Conservation (phyloP, 2,888 invertebrate species). For the Chrysolina oricalcia region DNA sequence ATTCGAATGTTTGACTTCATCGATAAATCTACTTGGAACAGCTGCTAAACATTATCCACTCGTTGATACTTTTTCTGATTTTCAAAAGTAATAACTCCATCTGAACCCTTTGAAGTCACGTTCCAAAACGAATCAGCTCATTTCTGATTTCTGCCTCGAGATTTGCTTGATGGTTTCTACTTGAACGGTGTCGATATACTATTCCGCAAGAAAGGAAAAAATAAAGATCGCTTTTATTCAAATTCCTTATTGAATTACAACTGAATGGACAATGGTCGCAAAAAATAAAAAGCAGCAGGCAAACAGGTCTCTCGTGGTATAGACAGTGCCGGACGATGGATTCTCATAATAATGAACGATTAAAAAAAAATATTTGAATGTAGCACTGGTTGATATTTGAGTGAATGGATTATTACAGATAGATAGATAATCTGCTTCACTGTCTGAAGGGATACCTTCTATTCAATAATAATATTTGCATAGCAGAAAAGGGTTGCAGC, state of each 20-base stretch:
- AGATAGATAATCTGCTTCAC: too few relatives aligned
- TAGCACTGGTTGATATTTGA: too few relatives aligned
- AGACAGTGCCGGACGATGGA: constrained; percentile 1
- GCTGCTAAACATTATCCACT: too few relatives aligned
- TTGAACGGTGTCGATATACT: background rate
- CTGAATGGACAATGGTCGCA: constrained; percentile 47
- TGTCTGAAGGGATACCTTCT: too few relatives aligned
- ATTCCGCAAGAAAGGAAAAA: constrained; percentile 2
- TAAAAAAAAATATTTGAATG: background rate
- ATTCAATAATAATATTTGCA: too few relatives aligned
- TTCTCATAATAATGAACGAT: background rate
- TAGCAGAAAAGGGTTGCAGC: too few relatives aligned
- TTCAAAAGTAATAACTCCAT: too few relatives aligned
- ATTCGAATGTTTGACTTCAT: too few relatives aligned
- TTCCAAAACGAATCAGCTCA: background rate
- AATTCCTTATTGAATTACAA: constrained; percentile 47
- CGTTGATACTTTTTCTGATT: too few relatives aligned
- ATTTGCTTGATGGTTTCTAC: background rate
- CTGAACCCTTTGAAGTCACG: background rate
- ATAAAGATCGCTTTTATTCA: constrained; percentile 42
- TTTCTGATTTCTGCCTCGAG: background rate
- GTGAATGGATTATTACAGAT: too few relatives aligned
- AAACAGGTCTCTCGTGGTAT: constrained; percentile 35
- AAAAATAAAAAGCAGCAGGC: constrained; percentile 39
- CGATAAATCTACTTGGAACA: background rate